A percentile compares a stretch with the other conserved stretches of the same genome.
These are phyloP conservation scores for Thereva nobilitata DNA, from an alignment of 2,888 invertebrate genomes.

Conservation along the genomic window DNA sequence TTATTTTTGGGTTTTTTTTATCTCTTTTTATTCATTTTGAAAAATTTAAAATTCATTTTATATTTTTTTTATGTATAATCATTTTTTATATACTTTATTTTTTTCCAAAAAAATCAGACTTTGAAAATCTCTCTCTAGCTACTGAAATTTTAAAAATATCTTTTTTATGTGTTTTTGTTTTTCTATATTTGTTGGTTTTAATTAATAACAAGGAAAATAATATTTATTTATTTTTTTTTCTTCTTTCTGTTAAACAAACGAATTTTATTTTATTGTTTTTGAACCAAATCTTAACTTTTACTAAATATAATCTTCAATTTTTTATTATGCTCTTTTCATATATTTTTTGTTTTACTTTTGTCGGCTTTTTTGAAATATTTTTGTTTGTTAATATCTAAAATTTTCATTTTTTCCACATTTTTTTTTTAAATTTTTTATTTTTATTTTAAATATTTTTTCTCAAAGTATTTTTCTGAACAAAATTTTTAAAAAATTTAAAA, in stretches of 20 bases:
- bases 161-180: not conserved
- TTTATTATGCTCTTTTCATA: constrained; percentile 10
- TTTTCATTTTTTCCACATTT: not conserved
- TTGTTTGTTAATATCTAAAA: not conserved
- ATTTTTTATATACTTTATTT: constrained; percentile 26
- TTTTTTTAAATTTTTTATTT: constrained; percentile 16
- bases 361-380: not conserved
- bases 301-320: not conserved
- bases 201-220: constrained; percentile 3
- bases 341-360: not conserved
- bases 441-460: constrained; percentile 10
- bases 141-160: constrained; percentile 24
- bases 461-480: constrained; percentile 4
- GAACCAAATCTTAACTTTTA: not conserved
- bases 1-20: too few species aligned
- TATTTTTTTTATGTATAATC: constrained; percentile 11
- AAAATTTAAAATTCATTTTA: constrained; percentile 20
- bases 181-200: not conserved
- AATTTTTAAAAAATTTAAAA: constrained; percentile 15
- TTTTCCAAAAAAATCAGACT: constrained; percentile 37
- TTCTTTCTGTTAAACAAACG: not conserved
- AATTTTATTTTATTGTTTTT: constrained; percentile 17
- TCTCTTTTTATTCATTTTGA: not conserved
- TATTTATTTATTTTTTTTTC: constrained; percentile 1
- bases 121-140: constrained; percentile 40